Percentiles rank a stretch among this genome's conserved stretches.
Conservation (phyloP, 1,140 invertebrate genomes). For the Andrena cerasifolii region DNA sequence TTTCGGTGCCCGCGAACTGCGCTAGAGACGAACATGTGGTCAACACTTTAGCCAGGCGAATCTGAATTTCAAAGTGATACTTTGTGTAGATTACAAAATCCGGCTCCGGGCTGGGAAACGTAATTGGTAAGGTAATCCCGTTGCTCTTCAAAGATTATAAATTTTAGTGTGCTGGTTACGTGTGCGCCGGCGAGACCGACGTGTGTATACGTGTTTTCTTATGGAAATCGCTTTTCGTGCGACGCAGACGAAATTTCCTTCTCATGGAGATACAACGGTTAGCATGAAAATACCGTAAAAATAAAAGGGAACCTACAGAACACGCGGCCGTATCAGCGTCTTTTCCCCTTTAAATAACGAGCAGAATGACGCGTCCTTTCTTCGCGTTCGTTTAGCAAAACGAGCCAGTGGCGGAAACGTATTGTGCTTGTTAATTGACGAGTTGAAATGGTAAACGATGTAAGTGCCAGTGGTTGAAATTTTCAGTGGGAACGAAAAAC, state of each 20-base stretch:
- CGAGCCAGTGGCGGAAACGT: no score
- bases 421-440: no score
- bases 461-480: no score
- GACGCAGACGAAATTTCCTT: conserved; percentile 19
- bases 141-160: conserved; percentile 42
- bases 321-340: background rate
- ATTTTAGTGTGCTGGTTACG: conserved; percentile 15
- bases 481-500: no score
- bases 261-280: conserved; percentile 15
- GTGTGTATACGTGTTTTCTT: conserved; percentile 33
- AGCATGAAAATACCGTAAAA: background rate
- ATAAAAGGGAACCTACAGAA: background rate
- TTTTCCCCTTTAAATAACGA: background rate
- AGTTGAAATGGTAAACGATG: no score
- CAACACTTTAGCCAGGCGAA: conserved; percentile 28
- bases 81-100: conserved; percentile 39
- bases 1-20: background rate
- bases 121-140: conserved; percentile 45
- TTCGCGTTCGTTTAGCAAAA: no score
- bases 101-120: background rate
- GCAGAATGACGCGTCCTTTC: background rate
- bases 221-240: conserved; percentile 31
- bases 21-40: conserved; percentile 1
- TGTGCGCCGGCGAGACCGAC: background rate
- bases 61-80: conserved; percentile 51